Evolutionary conservation across 2,888 invertebrate genomes (phyloP), one percentile per base, ranked within the genome.

Genomic region (Petrolisthes manimaculis): DNA sequence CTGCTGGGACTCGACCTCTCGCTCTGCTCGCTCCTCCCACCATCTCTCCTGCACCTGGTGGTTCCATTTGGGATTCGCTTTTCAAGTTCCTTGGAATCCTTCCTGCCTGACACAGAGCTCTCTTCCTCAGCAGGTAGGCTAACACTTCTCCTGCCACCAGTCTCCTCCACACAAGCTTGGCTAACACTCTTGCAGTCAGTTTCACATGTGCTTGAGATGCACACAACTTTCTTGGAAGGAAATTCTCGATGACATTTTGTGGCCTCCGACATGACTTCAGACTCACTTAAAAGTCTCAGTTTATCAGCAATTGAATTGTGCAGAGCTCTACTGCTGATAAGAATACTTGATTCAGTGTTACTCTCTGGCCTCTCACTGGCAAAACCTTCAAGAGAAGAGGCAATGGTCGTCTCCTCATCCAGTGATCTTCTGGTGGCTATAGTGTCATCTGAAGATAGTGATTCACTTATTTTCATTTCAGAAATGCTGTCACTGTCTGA

Each of bases 391-490:
- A 86, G 84, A 55, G 69, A 77, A 51, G 54, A 74, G n/a, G 54
- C 51, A 12, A 81, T 86, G 12, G 82, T 56, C 74, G n/a, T 67
- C 14, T 87, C 87, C 5, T 90, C 90, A 56, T 89, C 90, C 12
- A 89, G 53, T 14, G 90, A 90, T 18, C 37, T 55, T 53, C 80
- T 82, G 4, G 89, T 89, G 24, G 89, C 71, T n/a, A 89, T 86
- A 18, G 90, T 90, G 37, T 90, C 90, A 37, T 87, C 86, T 24
- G 90, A 90, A 24, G 88, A 90, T 56, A 90, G 14, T 8, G 90
- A 90, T 75, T 90, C 90, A 74, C 86, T 90, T 18, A 86, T 86
- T 67, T 90, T 90, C 69, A 81, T 83, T 61, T 80, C 78, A 71
- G 55, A 84, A 21, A 12, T 56, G 54, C 54, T 74, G 56, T 75